These are phyloP conservation scores for Allophyes oxyacanthae DNA, from an alignment of 2,888 invertebrate species.

Conservation along the genomic window DNA sequence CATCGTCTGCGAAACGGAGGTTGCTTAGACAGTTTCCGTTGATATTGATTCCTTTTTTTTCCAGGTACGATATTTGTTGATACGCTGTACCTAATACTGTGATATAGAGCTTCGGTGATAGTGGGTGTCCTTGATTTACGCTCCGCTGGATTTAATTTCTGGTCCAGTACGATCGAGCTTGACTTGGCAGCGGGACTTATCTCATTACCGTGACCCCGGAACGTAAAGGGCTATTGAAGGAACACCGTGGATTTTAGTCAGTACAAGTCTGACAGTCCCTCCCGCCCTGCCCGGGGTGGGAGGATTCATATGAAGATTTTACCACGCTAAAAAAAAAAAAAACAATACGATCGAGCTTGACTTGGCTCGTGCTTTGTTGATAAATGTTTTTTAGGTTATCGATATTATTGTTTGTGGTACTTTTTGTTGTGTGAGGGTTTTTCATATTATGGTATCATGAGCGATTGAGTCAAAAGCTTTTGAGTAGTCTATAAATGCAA, in stretches of 20 bases:
- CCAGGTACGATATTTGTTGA: neutral
- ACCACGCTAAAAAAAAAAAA: no score
- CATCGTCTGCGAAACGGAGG: neutral
- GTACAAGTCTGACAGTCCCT: no score
- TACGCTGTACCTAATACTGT: neutral
- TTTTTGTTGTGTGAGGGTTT: neutral
- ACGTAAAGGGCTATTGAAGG: no score
- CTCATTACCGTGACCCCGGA: no score
- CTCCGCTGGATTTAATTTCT: neutral
- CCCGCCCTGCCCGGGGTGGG: no score
- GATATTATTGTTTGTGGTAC: neutral
- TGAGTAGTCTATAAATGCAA: no score
- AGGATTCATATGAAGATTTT: no score
- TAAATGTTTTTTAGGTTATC: neutral
- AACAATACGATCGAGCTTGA: no score
- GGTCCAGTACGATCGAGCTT: neutral
- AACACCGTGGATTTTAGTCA: no score
- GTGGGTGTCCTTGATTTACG: neutral
- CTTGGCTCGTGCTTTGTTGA: neutral
- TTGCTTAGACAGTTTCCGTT: neutral
- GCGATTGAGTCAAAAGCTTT: conserved; percentile 1
- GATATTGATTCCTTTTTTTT: neutral
- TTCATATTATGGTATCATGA: neutral
- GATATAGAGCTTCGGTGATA: neutral
- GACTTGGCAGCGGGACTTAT: no score